Percentiles rank a stretch among this genome's conserved stretches.
These are phyloP conservation scores for Cherax quadricarinatus DNA, from an alignment of 1,140 invertebrate genomes.

Conservation along the genomic window DNA sequence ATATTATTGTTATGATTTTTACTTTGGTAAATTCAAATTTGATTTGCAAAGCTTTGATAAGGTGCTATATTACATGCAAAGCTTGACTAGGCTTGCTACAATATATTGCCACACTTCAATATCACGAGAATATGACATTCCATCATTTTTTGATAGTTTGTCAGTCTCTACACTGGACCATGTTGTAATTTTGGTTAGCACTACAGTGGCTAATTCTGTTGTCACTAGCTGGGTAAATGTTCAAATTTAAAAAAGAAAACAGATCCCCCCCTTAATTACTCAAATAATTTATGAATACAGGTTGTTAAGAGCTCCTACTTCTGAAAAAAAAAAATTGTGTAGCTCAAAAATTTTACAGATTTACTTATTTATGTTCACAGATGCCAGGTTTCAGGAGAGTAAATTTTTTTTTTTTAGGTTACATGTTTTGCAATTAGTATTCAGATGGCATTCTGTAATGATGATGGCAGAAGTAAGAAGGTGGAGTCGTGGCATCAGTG, in stretches of 20 bases:
- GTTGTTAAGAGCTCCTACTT: background rate
- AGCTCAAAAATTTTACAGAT: background rate
- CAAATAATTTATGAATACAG: background rate
- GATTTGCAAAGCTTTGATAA: conserved; percentile 39
- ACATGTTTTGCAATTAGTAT: conserved; percentile 27
- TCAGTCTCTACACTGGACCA: background rate
- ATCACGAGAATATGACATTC: conserved; percentile 38
- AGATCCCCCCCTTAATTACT: conserved; percentile 2
- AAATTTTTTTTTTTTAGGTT: background rate
- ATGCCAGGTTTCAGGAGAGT: background rate
- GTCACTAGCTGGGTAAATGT: background rate
- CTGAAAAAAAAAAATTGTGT: background rate
- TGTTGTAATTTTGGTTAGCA: background rate
- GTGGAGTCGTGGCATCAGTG: background rate
- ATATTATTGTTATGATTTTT: conserved; percentile 25
- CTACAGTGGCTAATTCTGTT: background rate
- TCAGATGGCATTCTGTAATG: conserved; percentile 14
- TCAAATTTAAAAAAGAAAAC: background rate
- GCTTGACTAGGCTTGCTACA: conserved; percentile 8
- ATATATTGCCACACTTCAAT: conserved; percentile 27
- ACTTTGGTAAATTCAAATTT: background rate
- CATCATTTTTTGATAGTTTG: conserved; percentile 39
- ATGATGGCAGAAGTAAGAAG: conserved; percentile 2
- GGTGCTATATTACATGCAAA: conserved; percentile 39
- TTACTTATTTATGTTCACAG: background rate